Conservation (phyloP, 53 echinoderm and acorn worm genomes). For the Henricia sp. region DNA sequence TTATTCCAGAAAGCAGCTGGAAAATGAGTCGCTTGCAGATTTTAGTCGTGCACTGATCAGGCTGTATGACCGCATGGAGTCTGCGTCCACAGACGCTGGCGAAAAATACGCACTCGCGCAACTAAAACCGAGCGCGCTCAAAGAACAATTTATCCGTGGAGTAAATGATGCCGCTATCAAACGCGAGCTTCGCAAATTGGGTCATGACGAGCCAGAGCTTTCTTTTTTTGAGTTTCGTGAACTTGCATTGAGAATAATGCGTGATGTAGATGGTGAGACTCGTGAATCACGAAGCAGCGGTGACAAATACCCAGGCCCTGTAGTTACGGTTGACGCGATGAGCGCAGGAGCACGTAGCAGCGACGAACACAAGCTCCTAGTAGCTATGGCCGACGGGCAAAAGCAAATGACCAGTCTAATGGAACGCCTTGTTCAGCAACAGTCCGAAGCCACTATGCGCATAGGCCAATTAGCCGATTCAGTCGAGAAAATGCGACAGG, state of each 20-base stretch:
- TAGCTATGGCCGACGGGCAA: neutral
- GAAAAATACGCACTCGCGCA: neutral
- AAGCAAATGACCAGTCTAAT: neutral
- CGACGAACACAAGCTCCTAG: neutral
- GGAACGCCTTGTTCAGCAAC: slow-evolving; percentile 8
- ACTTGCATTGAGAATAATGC: neutral
- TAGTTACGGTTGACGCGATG: neutral
- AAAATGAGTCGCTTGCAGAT: slow-evolving; percentile 19
- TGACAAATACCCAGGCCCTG: neutral
- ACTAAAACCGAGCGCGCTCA: slow-evolving; percentile 8
- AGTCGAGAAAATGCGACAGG: neutral
- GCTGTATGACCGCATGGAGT: slow-evolving; percentile 46
- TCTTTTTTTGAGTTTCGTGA: slow-evolving; percentile 16
- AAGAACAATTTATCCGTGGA: slow-evolving; percentile 10
- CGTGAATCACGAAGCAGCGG: neutral
- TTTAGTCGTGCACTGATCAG: slow-evolving; percentile 28
- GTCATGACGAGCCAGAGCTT: neutral
- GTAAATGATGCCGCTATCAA: neutral
- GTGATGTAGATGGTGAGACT: neutral
- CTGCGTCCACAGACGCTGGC: neutral
- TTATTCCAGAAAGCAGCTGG: slow-evolving; percentile 8
- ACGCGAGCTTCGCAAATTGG: slow-evolving; percentile 9
- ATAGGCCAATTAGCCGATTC: neutral
- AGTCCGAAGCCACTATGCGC: neutral
- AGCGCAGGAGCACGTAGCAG: neutral